Evolutionary conservation across 2,113 vertebrate species (phyloP), one percentile per base, ranked within the genome.

Genomic region (Fulica atra): DNA sequence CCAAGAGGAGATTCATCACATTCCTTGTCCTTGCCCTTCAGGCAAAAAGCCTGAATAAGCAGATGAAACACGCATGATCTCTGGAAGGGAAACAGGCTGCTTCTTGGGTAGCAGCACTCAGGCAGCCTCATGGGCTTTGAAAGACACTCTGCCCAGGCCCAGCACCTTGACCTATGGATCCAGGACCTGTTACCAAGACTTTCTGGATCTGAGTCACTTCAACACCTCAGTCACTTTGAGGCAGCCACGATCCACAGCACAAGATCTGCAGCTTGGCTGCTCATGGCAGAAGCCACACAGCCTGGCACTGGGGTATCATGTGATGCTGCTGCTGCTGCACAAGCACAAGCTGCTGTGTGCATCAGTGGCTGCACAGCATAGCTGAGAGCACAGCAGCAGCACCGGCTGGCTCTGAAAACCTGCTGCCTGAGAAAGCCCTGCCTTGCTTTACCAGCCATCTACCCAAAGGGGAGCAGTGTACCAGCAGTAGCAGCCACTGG

Each of bases 11-110:
- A 88, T 96, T 96, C 71, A 97, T 87, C 57, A 71, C 94, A 95
- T 97, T 96, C 95, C 77, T 97, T 86, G 86, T 86, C 86, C 77
- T 92, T 85, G 81, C 93, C 92, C 95, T 92, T 90, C 83, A 89
- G 95, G 97, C 93, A 93, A 60, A 60, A 93, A 95, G 71, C 80
- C 72, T 92, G 69, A 95, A 76, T 6, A 26, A 91, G 86, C 53
- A 72, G 82, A 94, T 87, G 88, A 94, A 90, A 81, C 78, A 80
- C 0, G 24, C 61, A 68, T 7, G 36, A 64, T 61, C 77, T 81
- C 86, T 31, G 25, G 28, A 50, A 91, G 54, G 59, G 70, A 88
- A 88, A 81, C 8, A 42, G 93, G 5, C 53, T 61, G 60, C 38
- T 76, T 73, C 76, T 60, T 44, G 53, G 69, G 85, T n/a, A 90